Evolutionary conservation across 2,797 vertebrate species (phyloP).

Genomic region (Smutsia gigantea): DNA sequence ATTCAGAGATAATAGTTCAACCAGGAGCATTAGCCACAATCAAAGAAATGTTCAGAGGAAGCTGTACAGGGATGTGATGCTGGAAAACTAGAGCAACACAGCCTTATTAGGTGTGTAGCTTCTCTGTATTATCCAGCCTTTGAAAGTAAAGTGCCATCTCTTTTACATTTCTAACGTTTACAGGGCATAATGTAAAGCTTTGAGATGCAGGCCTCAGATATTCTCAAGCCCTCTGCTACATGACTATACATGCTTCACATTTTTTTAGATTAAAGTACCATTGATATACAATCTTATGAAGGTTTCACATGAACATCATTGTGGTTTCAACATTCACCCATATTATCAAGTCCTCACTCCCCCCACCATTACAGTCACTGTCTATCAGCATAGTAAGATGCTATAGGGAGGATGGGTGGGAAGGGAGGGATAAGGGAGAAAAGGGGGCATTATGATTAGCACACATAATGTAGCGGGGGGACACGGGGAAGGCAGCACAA

Average conservation of each 20-base stretch:
- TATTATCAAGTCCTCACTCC: too few species aligned
- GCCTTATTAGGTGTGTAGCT: neutral
- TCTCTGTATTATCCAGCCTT: neutral
- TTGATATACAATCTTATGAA: too few species aligned
- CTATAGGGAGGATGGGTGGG: too few species aligned
- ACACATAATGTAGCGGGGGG: too few species aligned
- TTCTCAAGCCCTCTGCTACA: neutral
- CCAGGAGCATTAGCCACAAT: neutral
- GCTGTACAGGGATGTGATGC: neutral
- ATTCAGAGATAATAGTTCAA: neutral
- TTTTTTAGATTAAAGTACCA: neutral
- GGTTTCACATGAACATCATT: too few species aligned
- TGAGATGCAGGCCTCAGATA: neutral
- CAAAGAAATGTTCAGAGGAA: neutral
- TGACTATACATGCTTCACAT: neutral
- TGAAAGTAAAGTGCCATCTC: neutral
- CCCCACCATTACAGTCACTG: too few species aligned
- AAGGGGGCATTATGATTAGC: too few species aligned
- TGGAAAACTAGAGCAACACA: neutral
- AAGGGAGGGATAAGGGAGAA: too few species aligned
- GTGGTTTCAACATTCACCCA: too few species aligned
- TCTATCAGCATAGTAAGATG: too few species aligned
- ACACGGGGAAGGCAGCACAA: too few species aligned
- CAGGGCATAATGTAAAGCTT: neutral
- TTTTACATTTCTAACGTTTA: neutral